Evolutionary conservation across 2,888 invertebrate genomes (phyloP), one percentile per base, ranked within the genome.

Genomic region (Julus scandinavius): DNA sequence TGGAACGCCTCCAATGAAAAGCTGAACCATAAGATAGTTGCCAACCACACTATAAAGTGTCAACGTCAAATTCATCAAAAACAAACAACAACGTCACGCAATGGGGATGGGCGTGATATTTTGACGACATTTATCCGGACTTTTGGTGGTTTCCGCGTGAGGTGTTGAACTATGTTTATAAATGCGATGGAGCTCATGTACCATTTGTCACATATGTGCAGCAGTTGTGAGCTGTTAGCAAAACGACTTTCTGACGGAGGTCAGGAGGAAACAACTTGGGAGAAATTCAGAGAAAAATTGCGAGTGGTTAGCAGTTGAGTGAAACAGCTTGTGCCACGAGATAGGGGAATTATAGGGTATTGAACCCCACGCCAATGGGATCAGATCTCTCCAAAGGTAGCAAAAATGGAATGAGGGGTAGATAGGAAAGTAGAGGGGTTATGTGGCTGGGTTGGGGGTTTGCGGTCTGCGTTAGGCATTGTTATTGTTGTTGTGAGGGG

Each of bases 401-500:
- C 54, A 5, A 80, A 80, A 80, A 38, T 80, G 80, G 80, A 80
- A 38, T 38, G 13, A 29, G 80, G 80, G 11, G 80, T 13, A 80
- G 38, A 80, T 80, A 15, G 80, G 13, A 80, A 80, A 80, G 15
- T 38, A 38, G 80, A 38, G 80, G 38, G 80, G 15, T 29, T 9
- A 20, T 38, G 63, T 63, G 63, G 63, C 63, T 17, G 17, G 20
- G 20, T 63, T 1, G 17, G 38, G 29, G 80, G 29, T 1, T 11
- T 80, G 80, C 13, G 80, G 80, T 80, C 72, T 72, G 29, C 20
- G 9, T 29, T 7, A 72, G 80, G 4, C 80, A 4, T 38, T 80
- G 80, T 80, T 38, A 80, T 80, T 80, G 80, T 80, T 80, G 80
- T 80, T 80, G 38, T 20, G 80, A 38, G 80, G 80, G 80, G 15